phyloP scores from a whole-genome alignment of 2,797 vertebrate genomes.

The Eptatretus atami region DNA sequence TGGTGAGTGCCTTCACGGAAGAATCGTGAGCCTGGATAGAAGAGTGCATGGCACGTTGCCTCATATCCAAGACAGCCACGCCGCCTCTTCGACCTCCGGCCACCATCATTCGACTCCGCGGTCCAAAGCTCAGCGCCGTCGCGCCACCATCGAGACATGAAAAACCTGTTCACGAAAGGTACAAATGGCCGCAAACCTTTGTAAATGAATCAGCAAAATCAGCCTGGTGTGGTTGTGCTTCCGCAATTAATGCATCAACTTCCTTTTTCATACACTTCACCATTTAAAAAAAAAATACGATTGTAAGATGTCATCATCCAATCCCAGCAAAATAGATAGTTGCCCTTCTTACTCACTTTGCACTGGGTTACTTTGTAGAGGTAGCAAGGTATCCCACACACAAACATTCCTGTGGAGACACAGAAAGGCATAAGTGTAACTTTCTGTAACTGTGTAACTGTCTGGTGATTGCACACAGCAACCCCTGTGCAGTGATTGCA shows the following conservation, averaged over 20 bases:
- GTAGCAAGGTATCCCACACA: slow-evolving; percentile 81
- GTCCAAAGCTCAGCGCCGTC: slow-evolving; percentile 52
- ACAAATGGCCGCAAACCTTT: neutral
- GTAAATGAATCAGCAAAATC: too few species aligned
- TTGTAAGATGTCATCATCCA: too few species aligned
- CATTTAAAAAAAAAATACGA: too few species aligned
- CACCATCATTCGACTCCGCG: slow-evolving; percentile 60
- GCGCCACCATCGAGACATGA: slow-evolving; percentile 64
- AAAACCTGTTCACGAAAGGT: slow-evolving; percentile 30
- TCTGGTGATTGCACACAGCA: neutral
- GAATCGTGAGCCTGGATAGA: slow-evolving; percentile 89
- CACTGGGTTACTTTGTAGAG: slow-evolving; percentile 42
- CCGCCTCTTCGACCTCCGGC: slow-evolving; percentile 75
- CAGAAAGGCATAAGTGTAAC: slow-evolving; percentile 8
- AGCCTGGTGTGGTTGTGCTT: too few species aligned
- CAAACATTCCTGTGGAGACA: slow-evolving; percentile 45
- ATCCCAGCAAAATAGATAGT: too few species aligned
- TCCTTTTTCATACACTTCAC: too few species aligned
- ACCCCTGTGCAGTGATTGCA: neutral
- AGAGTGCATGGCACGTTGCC: slow-evolving; percentile 39
- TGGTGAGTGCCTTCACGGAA: slow-evolving; percentile 54
- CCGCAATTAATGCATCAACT: too few species aligned
- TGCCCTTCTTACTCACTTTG: slow-evolving; percentile 22
- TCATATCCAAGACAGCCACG: slow-evolving; percentile 52
- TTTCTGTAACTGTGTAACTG: too few species aligned